These are phyloP conservation scores for Tringa solitaria DNA, from an alignment of 2,113 vertebrate genomes.

Conservation along the genomic window DNA sequence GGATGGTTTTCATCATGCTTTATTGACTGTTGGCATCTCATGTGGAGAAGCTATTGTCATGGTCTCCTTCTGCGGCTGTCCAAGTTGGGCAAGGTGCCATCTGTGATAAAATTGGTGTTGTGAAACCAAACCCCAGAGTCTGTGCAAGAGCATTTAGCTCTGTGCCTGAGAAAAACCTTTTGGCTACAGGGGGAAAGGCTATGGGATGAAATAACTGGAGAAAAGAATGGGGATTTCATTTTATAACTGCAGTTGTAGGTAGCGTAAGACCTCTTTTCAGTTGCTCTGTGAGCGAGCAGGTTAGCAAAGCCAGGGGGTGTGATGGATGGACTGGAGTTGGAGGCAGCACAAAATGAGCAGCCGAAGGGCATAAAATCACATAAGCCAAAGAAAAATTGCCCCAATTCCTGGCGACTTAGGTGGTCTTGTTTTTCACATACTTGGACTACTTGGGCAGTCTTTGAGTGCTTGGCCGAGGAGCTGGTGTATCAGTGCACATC, in stretches of 20 bases:
- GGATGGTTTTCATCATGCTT: background rate
- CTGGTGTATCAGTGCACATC: background rate
- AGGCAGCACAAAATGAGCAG: background rate
- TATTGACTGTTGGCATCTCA: background rate
- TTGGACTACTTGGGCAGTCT: background rate
- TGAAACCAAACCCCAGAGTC: background rate
- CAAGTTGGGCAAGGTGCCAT: rapidly evolving
- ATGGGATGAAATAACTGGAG: background rate
- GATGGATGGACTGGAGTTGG: rapidly evolving
- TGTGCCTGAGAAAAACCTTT: background rate
- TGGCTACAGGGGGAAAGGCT: background rate
- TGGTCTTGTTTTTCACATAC: background rate
- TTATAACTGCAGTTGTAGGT: background rate
- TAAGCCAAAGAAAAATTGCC: background rate
- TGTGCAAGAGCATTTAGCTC: background rate
- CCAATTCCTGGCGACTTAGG: background rate
- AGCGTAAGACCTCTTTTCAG: background rate
- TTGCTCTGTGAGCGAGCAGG: background rate
- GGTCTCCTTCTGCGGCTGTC: background rate
- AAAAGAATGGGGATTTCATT: background rate
- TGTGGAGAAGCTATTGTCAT: rapidly evolving
- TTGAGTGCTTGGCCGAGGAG: background rate
- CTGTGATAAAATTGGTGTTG: background rate
- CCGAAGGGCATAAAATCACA: background rate
- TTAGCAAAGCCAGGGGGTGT: background rate